Conservation (phyloP, 2,113 vertebrate species). For the Larimichthys crocea region DNA sequence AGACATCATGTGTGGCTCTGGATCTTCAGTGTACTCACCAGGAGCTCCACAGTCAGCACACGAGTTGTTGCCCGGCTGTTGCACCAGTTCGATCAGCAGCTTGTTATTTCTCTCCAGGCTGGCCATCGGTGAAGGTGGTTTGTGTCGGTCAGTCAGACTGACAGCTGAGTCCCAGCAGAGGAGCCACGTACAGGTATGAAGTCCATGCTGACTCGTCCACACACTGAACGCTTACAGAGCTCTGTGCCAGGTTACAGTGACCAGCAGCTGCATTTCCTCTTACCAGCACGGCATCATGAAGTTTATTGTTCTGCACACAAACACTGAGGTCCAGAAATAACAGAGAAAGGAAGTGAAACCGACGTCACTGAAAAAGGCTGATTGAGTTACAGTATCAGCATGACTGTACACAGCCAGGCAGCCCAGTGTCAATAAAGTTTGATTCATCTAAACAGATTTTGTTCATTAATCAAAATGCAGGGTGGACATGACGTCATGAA, state of each 20-base stretch:
- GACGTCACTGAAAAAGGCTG: slow-evolving; percentile 23
- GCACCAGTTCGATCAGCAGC: slow-evolving; percentile 86
- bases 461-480: background rate
- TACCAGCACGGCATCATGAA: slow-evolving; percentile 57
- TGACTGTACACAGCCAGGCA: background rate
- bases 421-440: background rate
- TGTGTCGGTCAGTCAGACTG: slow-evolving; percentile 33
- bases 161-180: slow-evolving; percentile 38
- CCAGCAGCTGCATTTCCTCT: slow-evolving; percentile 70
- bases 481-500: too few species aligned
- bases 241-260: slow-evolving; percentile 29
- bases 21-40: slow-evolving; percentile 77
- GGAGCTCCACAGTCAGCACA: slow-evolving; percentile 90
- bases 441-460: background rate
- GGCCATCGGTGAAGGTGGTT: slow-evolving; percentile 72
- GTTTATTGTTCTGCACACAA: slow-evolving; percentile 79
- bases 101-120: slow-evolving; percentile 86
- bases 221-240: background rate
- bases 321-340: slow-evolving; percentile 71
- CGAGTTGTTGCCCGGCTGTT: slow-evolving; percentile 79
- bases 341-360: slow-evolving; percentile 79
- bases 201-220: slow-evolving; percentile 48
- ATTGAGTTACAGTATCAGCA: slow-evolving; percentile 10
- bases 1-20: background rate
- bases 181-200: slow-evolving; percentile 8